Conservation (phyloP, 2,113 vertebrate genomes). For the Grallaria varia region DNA sequence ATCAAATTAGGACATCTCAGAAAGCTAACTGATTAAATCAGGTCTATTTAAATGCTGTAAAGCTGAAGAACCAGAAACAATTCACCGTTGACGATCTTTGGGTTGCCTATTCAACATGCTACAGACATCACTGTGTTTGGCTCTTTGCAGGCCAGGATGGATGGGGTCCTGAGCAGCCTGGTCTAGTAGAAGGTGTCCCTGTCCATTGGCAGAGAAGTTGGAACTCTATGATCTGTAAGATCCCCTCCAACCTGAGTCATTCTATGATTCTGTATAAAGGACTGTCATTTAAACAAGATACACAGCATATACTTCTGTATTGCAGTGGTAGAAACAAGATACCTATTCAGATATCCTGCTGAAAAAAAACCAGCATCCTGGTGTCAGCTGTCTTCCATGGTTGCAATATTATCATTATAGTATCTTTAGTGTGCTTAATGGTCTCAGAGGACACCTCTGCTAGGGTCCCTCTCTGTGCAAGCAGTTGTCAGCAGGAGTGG, state of each 20-base stretch:
- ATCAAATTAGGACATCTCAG: background rate
- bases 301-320: background rate
- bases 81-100: background rate
- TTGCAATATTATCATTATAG: background rate
- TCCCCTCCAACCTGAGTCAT: background rate
- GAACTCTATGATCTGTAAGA: background rate
- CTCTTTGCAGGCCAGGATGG: background rate
- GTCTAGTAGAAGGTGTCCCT: background rate
- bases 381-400: background rate
- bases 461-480: background rate
- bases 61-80: background rate
- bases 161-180: background rate
- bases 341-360: background rate
- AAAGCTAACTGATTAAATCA: background rate
- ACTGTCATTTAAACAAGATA: accelerated
- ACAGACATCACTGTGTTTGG: accelerated
- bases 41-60: background rate
- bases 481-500: accelerated
- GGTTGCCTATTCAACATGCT: background rate
- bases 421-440: background rate
- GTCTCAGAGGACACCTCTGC: background rate
- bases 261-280: background rate
- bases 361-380: background rate
- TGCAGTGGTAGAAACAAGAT: background rate
- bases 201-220: background rate